These are phyloP conservation scores for Bagarius yarrelli DNA, from an alignment of 2,113 vertebrate species.

Conservation along the genomic window DNA sequence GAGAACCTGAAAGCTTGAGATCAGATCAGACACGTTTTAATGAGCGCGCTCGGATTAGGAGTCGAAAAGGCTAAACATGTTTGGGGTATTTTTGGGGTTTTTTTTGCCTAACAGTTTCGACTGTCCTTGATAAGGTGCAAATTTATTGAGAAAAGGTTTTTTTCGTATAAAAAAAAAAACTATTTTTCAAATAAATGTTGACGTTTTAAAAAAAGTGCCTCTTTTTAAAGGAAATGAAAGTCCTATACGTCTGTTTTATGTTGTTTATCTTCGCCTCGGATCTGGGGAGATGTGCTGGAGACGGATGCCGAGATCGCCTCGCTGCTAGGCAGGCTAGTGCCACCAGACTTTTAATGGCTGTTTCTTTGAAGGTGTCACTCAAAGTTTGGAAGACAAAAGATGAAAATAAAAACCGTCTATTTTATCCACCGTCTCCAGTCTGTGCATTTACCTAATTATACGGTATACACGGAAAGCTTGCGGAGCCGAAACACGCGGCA, in stretches of 20 bases:
- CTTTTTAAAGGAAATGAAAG: slow-evolving; percentile 29
- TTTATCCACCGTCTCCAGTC: slow-evolving; percentile 9
- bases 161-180: background rate
- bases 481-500: background rate
- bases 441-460: slow-evolving; percentile 24
- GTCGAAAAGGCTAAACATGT: slow-evolving; percentile 59
- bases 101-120: background rate
- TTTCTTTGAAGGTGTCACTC: slow-evolving; percentile 28
- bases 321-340: background rate
- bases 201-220: background rate
- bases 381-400: background rate
- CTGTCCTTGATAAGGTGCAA: background rate
- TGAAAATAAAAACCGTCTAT: slow-evolving; percentile 25
- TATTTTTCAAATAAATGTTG: no score
- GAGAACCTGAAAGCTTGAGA: slow-evolving; percentile 47
- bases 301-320: background rate
- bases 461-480: background rate
- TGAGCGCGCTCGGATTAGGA: slow-evolving; percentile 63
- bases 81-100: slow-evolving; percentile 53
- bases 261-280: slow-evolving; percentile 9
- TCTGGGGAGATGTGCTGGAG: slow-evolving; percentile 3
- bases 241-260: slow-evolving; percentile 23
- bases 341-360: background rate
- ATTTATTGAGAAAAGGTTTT: background rate
- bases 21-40: slow-evolving; percentile 68